Conservation (phyloP, 2,797 vertebrate genomes). For the Etheostoma perlongum region DNA sequence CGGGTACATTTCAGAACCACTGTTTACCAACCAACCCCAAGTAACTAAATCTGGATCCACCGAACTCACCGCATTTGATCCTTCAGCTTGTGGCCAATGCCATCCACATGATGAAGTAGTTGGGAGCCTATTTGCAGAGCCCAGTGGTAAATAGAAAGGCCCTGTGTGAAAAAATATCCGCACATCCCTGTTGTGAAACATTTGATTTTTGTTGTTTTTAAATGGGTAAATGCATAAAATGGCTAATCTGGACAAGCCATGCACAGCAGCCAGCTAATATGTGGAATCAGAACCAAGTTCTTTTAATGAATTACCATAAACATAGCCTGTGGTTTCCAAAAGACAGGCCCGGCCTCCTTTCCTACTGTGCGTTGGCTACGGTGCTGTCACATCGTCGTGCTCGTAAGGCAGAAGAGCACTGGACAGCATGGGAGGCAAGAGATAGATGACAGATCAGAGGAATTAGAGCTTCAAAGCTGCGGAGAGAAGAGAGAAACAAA, state of each 20-base stretch:
- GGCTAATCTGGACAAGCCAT: constrained; percentile 33
- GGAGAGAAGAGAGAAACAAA: constrained; percentile 62
- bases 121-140: constrained; percentile 6
- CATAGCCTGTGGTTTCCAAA: constrained; percentile 34
- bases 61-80: constrained; percentile 17
- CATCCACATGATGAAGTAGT: constrained; percentile 17
- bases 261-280: constrained; percentile 46
- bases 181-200: constrained; percentile 10
- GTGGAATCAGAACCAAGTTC: constrained; percentile 24
- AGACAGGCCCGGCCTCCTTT: constrained; percentile 36
- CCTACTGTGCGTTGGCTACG: constrained; percentile 42
- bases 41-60: constrained; percentile 14
- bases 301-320: constrained; percentile 55
- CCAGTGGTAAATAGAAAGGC: constrained; percentile 37
- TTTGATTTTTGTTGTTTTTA: constrained; percentile 48
- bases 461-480: constrained; percentile 70
- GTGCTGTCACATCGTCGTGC: constrained; percentile 48
- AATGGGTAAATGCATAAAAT: constrained; percentile 25
- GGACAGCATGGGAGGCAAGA: constrained; percentile 64
- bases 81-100: constrained; percentile 7
- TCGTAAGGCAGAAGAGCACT: constrained; percentile 41
- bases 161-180: constrained; percentile 13
- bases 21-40: constrained; percentile 20
- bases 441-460: constrained; percentile 75
- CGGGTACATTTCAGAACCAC: constrained; percentile 11